Percentiles rank a stretch among this genome's conserved stretches.
phyloP scores from a whole-genome alignment of 2,113 vertebrate species.

The Prinia subflava region DNA sequence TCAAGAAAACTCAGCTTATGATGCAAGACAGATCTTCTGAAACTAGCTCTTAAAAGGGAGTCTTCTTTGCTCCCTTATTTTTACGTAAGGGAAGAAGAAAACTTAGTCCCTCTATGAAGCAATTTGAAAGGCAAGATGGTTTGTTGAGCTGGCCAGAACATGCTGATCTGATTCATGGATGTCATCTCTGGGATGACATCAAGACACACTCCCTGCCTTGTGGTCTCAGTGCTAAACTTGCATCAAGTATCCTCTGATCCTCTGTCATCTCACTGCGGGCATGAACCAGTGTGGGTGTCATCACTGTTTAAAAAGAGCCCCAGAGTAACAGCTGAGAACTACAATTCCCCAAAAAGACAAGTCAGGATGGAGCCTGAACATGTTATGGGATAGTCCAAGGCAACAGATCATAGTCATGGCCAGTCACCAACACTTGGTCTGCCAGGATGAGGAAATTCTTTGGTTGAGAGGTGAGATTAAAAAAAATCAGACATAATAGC shows the following conservation, averaged over 20 bases:
- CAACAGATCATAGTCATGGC: not conserved
- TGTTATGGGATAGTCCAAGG: not conserved
- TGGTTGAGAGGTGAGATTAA: not conserved
- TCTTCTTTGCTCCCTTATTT: not conserved
- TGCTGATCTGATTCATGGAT: not conserved
- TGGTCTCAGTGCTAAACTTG: not conserved
- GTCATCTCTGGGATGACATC: not conserved
- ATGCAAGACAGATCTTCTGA: not conserved
- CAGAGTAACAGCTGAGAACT: not conserved
- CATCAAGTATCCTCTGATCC: not conserved
- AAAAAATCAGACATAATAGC: not conserved
- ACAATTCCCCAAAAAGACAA: not conserved
- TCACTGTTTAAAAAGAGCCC: not conserved
- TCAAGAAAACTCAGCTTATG: not conserved
- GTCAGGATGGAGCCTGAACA: not conserved
- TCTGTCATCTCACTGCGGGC: not conserved
- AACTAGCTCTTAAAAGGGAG: not conserved
- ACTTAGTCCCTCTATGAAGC: not conserved
- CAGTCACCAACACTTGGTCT: not conserved
- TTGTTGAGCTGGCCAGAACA: not conserved
- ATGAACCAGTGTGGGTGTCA: not conserved
- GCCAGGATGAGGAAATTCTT: not conserved
- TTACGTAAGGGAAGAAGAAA: not conserved
- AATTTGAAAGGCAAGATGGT: not conserved
- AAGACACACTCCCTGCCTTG: not conserved